Evolutionary conservation across 2,797 vertebrate genomes (phyloP).

Genomic region (Chrysocyon brachyurus): DNA sequence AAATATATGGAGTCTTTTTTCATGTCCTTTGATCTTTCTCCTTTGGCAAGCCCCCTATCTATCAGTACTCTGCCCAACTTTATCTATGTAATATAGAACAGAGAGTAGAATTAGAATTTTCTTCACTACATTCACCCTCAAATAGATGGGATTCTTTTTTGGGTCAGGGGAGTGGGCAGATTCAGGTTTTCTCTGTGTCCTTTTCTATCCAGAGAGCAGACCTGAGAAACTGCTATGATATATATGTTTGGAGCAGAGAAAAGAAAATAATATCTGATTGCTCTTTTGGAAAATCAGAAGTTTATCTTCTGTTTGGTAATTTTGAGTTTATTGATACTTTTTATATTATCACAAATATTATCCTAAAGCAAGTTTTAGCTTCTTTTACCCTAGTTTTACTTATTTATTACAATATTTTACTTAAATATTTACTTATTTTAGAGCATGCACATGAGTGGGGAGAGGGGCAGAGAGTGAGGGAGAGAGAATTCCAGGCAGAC

Average conservation of each 20-base stretch:
- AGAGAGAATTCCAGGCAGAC: background rate
- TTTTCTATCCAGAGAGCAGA: background rate
- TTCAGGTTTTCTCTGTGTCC: background rate
- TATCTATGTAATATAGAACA: background rate
- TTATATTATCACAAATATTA: constrained; percentile 16
- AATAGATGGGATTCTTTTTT: background rate
- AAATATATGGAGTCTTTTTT: background rate
- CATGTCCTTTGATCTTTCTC: background rate
- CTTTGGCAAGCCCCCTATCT: background rate
- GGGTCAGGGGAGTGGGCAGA: no score
- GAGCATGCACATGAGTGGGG: background rate
- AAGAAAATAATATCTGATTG: background rate
- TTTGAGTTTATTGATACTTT: constrained; percentile 54
- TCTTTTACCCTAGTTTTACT: background rate
- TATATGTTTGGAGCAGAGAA: background rate
- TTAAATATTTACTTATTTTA: background rate
- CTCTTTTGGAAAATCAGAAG: background rate
- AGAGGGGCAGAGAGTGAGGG: background rate
- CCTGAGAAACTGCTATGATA: background rate
- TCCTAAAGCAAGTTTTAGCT: background rate
- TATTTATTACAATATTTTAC: background rate
- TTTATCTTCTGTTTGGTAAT: constrained; percentile 38
- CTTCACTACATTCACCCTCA: background rate
- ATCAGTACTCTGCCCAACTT: background rate
- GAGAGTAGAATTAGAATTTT: background rate